Evolutionary conservation across 1,140 invertebrate species (phyloP).

Genomic region (Semibalanus balanoides): DNA sequence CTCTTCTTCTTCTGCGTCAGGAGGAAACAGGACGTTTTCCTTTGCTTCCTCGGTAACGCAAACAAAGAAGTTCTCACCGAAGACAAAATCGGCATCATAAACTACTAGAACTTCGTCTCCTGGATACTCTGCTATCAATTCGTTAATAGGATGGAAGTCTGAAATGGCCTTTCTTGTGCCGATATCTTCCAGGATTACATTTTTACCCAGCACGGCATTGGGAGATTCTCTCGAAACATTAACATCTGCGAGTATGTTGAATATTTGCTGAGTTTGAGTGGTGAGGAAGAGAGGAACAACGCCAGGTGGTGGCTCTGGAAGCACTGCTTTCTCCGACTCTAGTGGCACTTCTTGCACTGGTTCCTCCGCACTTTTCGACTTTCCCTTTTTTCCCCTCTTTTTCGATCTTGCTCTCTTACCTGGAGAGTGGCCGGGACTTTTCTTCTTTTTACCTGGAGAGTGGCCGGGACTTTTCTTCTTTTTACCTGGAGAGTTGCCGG

Average conservation of each 20-base stretch:
- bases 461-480: too few relatives aligned
- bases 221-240: not conserved
- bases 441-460: too few relatives aligned
- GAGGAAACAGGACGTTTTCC: not conserved
- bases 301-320: not conserved
- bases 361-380: not conserved
- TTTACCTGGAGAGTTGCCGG: too few relatives aligned
- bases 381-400: not conserved
- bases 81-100: not conserved
- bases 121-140: not conserved
- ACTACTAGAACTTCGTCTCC: not conserved
- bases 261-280: not conserved
- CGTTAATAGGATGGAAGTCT: not conserved
- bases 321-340: not conserved
- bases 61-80: not conserved
- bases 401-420: not conserved
- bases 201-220: not conserved
- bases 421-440: too few relatives aligned
- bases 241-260: not conserved
- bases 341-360: not conserved
- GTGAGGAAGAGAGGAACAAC: not conserved
- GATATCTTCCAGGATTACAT: not conserved
- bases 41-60: not conserved
- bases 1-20: not conserved
- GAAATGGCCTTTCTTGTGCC: not conserved